Evolutionary conservation across 2,113 vertebrate genomes (phyloP), one percentile per base, ranked within the genome.

Genomic region (Vicugna pacos): DNA sequence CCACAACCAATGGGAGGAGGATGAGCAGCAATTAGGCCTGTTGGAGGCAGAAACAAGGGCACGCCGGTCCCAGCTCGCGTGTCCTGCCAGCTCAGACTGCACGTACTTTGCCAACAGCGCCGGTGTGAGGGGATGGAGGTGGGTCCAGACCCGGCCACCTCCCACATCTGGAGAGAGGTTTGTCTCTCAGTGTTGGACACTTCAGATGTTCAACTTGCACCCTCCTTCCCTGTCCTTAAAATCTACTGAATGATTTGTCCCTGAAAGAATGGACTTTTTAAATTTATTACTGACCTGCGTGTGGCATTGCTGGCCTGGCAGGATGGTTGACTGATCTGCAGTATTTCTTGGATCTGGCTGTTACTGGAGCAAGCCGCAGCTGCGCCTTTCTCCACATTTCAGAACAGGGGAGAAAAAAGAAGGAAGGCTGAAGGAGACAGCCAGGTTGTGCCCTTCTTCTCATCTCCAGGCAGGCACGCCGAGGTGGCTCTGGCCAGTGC

Each of bases 21-120:
- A 52, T 52, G 28, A 89, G 35, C 13, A 62, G 73, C 95, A 82
- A 20, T 56, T 50, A 96, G 72, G 72, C 69, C 50, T 85, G 72
- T 11, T 38, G 50, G 75, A 90, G 84, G 50, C 75, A 69, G 76
- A 89, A 69, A 64, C 70, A 54, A 69, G 65, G 86, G 73, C 72
- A 65, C 14, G 17, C 56, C 70, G 1, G 48, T 62, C 91, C 95
- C 50, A 79, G 93, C 94, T 94, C 30, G 10, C 38, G 38, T 5
- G 5, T 62, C 90, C 65, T 67, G 84, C 88, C 56, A 62, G 73
- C 81, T 91, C 80, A 84, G 79, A 86, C 64, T 30, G 0, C 14
- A 19, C 38, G 52, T 28, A 52, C 65, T 94, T 70, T 24, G 62
- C 93, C 60, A 83, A 69, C 13, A 62, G 73, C 77, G 54, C 4